Conservation (phyloP, 2,888 invertebrate species). For the Timema podura region DNA sequence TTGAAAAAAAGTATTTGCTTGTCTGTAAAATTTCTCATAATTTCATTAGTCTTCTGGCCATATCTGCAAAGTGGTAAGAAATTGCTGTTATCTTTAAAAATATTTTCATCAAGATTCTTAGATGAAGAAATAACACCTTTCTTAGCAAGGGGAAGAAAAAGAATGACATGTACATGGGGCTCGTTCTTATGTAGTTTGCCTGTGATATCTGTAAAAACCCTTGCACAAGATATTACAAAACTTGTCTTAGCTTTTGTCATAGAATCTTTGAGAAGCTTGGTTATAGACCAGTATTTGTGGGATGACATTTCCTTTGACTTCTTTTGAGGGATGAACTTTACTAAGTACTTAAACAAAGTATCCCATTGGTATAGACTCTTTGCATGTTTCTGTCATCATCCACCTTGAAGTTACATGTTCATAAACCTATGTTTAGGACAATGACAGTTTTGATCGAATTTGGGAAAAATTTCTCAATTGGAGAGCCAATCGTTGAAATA, state of each 20-base stretch:
- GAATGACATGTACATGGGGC: background rate
- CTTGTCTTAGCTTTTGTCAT: background rate
- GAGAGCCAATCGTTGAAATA: background rate
- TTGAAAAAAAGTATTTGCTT: background rate
- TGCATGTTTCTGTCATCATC: background rate
- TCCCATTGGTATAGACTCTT: background rate
- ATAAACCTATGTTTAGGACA: background rate
- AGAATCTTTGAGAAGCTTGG: background rate
- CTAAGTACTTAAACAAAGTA: background rate
- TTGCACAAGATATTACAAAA: background rate
- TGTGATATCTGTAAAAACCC: background rate
- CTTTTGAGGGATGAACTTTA: background rate
- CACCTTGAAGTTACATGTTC: background rate
- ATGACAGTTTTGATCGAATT: background rate
- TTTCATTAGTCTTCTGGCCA: too few species aligned
- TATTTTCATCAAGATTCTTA: background rate
- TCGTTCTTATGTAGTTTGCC: background rate
- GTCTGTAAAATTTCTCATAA: too few species aligned
- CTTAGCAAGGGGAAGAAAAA: background rate
- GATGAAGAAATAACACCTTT: too few species aligned
- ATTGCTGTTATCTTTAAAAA: too few species aligned
- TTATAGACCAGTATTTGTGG: too few species aligned
- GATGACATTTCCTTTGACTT: too few species aligned
- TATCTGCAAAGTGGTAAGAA: too few species aligned
- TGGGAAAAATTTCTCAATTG: background rate